Conservation (phyloP, 2,113 vertebrate species). For the Tretioscincus oriximinensis region DNA sequence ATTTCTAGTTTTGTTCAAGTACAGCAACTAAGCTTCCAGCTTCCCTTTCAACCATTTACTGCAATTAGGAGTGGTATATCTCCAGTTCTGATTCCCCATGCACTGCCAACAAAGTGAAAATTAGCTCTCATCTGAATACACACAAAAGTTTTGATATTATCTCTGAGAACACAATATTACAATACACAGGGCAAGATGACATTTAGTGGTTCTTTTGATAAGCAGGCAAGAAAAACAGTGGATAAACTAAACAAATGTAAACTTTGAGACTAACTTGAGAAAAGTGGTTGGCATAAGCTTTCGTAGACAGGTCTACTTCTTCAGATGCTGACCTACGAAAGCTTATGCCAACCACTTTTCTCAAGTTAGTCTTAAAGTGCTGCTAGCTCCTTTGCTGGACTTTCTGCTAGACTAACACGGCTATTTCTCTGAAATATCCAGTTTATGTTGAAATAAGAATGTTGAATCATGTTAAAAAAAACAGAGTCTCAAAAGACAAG, state of each 20-base stretch:
- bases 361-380: no score
- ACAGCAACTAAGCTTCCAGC: conserved; percentile 73
- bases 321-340: no score
- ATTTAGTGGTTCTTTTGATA: background rate
- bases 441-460: conserved; percentile 14
- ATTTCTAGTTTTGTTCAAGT: conserved; percentile 50
- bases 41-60: conserved; percentile 74
- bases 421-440: background rate
- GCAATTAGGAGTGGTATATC: conserved; percentile 74
- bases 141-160: conserved; percentile 35
- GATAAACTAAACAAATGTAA: background rate
- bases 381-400: no score
- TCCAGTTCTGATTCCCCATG: conserved; percentile 54
- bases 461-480: background rate
- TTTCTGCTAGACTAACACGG: no score
- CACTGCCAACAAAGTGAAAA: conserved; percentile 54
- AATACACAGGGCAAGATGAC: fast-evolving
- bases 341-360: no score
- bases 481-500: conserved; percentile 50
- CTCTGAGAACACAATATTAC: conserved; percentile 17
- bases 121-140: conserved; percentile 51
- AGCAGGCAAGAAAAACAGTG: background rate
- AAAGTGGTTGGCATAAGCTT: no score
- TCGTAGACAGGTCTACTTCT: no score
- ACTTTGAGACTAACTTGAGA: no score